A percentile compares a stretch with the other conserved stretches of the same genome.
Conservation (phyloP, 35 echinoderm and acorn worm genomes). For the Eucidaris tribuloides region DNA sequence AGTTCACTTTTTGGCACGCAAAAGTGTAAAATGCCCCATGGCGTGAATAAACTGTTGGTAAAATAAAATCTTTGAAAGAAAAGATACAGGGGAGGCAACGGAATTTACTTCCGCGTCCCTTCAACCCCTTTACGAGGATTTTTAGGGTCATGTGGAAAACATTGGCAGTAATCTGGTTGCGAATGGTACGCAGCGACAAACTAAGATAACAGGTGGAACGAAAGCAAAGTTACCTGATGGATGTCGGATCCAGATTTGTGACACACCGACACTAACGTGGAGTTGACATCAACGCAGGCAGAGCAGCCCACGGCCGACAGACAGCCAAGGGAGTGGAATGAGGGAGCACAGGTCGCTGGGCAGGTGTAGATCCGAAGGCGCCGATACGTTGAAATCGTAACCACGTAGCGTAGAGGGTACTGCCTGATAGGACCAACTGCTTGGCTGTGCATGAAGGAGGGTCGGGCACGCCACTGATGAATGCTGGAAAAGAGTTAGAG, state of each 20-base stretch:
- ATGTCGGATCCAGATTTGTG: not conserved
- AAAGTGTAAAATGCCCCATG: too few species aligned
- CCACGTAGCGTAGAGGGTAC: slow-evolving; percentile 67
- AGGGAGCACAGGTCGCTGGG: slow-evolving; percentile 54
- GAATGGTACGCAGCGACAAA: too few species aligned
- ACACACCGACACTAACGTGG: slow-evolving; percentile 32
- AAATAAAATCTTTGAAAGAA: too few species aligned
- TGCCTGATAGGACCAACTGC: slow-evolving; percentile 23
- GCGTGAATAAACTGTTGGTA: too few species aligned
- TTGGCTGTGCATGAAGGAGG: slow-evolving; percentile 13
- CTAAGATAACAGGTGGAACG: too few species aligned
- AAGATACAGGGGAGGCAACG: not conserved
- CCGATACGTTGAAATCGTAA: slow-evolving; percentile 24
- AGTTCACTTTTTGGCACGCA: too few species aligned
- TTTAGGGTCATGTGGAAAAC: too few species aligned
- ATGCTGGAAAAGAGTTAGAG: not conserved
- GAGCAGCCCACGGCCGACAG: slow-evolving; percentile 22
- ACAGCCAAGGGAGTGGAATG: slow-evolving; percentile 34
- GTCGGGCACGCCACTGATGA: slow-evolving; percentile 27
- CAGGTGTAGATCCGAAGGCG: slow-evolving; percentile 23
- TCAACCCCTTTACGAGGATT: too few species aligned
- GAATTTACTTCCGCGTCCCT: not conserved
- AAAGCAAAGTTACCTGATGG: slow-evolving; percentile 24
- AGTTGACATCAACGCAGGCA: slow-evolving; percentile 25
- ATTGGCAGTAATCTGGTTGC: too few species aligned